These are phyloP conservation scores for Plebejus argus DNA, from an alignment of 2,888 invertebrate species.

Conservation along the genomic window DNA sequence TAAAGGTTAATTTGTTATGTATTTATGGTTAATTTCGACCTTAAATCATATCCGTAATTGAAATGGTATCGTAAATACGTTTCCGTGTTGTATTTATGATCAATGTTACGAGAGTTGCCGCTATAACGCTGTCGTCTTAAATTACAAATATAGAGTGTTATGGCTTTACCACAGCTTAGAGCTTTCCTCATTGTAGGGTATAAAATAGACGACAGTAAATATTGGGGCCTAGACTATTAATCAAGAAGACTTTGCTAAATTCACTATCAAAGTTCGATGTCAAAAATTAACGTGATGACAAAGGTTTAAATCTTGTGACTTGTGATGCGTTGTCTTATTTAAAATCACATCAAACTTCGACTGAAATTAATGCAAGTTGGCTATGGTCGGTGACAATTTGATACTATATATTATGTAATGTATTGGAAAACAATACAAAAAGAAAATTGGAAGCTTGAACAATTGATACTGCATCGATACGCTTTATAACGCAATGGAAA, in stretches of 20 bases:
- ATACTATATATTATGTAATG: too few relatives aligned
- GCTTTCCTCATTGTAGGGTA: neutral
- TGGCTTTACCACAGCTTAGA: neutral
- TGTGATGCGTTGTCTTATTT: too few relatives aligned
- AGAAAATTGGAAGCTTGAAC: conserved; percentile 34
- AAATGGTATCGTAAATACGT: conserved; percentile 42
- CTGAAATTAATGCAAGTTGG: too few relatives aligned
- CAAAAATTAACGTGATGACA: too few relatives aligned
- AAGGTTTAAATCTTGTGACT: too few relatives aligned
- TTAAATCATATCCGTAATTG: conserved; percentile 43
- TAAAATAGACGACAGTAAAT: neutral
- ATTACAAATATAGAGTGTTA: conserved; percentile 25
- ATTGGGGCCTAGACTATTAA: neutral
- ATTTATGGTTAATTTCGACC: conserved; percentile 13
- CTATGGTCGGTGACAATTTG: too few relatives aligned
- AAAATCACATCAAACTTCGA: too few relatives aligned
- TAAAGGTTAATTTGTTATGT: conserved; percentile 24
- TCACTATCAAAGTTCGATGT: too few relatives aligned
- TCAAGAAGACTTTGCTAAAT: neutral
- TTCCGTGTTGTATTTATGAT: conserved; percentile 39
- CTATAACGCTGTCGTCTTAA: conserved; percentile 30
- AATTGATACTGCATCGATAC: conserved; percentile 52
- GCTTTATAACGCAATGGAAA: conserved; percentile 52
- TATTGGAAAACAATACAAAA: neutral
- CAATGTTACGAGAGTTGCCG: conserved; percentile 26